A percentile compares a stretch with the other conserved stretches of the same genome.
Conservation (phyloP, 2,113 vertebrate genomes). For the Motacilla alba region DNA sequence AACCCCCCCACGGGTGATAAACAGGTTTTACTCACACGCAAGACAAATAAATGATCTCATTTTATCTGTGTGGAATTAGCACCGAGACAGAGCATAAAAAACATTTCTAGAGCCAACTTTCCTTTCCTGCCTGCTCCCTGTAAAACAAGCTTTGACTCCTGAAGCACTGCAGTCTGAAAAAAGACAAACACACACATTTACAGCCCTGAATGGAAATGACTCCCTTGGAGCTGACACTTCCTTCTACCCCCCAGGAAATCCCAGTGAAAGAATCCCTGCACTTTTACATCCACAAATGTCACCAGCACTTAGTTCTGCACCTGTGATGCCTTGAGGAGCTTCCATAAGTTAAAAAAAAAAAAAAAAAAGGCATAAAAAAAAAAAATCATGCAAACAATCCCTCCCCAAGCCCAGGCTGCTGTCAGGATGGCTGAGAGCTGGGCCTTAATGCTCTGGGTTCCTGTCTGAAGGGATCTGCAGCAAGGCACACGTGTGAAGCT, state of each 20-base stretch:
- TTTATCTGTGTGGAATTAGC: not conserved
- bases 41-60: not conserved
- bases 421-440: constrained; percentile 21
- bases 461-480: constrained; percentile 35
- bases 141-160: constrained; percentile 9
- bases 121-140: not conserved
- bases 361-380: not conserved
- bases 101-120: not conserved
- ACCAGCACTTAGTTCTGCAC: constrained; percentile 46
- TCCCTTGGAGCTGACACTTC: constrained; percentile 6
- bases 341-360: not conserved
- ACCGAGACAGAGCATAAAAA: not conserved
- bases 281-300: constrained; percentile 59
- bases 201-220: not conserved
- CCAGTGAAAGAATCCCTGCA: not conserved
- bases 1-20: not conserved
- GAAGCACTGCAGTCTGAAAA: not conserved
- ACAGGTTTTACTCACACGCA: not conserved
- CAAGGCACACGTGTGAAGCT: constrained; percentile 16
- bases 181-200: not conserved
- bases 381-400: not conserved
- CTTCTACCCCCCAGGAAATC: constrained; percentile 37
- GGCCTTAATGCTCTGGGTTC: not conserved
- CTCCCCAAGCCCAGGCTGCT: constrained; percentile 28
- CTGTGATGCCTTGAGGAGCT: constrained; percentile 50